Conservation (phyloP, 2,797 vertebrate genomes). For the Mareca penelope region DNA sequence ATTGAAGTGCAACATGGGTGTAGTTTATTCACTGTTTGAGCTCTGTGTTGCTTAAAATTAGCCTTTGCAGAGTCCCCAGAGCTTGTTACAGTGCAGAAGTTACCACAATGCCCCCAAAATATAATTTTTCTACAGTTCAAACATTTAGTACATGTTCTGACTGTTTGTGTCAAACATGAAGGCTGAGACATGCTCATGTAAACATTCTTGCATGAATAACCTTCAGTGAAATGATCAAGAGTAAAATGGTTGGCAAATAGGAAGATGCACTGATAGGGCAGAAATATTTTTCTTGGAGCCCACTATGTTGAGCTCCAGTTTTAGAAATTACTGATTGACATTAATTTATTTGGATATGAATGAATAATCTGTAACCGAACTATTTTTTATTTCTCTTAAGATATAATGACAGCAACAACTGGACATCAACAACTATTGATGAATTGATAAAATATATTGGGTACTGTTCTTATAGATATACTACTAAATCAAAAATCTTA, state of each 20-base stretch:
- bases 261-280: neutral
- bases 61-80: neutral
- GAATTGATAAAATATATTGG: neutral
- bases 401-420: neutral
- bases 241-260: neutral
- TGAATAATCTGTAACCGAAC: neutral
- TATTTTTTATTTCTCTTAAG: neutral
- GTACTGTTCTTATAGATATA: neutral
- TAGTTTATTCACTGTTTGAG: neutral
- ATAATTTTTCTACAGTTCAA: neutral
- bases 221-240: neutral
- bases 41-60: neutral
- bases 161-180: neutral
- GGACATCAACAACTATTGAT: neutral
- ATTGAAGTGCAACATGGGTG: neutral
- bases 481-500: neutral
- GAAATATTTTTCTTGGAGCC: neutral
- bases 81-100: neutral
- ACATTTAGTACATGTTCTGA: neutral
- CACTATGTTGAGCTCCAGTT: neutral
- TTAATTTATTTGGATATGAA: neutral
- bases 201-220: neutral
- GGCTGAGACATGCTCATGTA: neutral
- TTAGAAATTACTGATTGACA: neutral
- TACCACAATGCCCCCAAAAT: neutral